phyloP scores from a whole-genome alignment of 2,797 vertebrate genomes.

The Arrhamphus sclerolepis region DNA sequence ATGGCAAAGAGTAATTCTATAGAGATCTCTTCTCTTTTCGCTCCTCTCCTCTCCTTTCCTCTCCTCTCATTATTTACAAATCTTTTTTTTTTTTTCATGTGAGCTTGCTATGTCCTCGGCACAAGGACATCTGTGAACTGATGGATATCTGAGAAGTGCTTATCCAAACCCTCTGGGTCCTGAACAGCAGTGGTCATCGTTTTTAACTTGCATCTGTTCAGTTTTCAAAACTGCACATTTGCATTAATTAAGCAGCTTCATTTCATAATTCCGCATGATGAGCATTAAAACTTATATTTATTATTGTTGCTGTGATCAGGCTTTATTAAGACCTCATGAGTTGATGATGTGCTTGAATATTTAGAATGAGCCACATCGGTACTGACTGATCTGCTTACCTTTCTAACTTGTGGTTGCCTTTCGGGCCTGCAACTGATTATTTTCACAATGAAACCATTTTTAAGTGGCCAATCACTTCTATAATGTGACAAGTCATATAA shows the following conservation, averaged over 20 bases:
- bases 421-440: too few species aligned
- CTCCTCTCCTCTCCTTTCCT: slow-evolving; percentile 1
- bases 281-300: slow-evolving; percentile 1
- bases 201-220: slow-evolving; percentile 50
- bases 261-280: slow-evolving; percentile 25
- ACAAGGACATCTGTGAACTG: slow-evolving; percentile 53
- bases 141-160: slow-evolving; percentile 63
- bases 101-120: slow-evolving; percentile 35
- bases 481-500: too few species aligned
- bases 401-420: too few species aligned
- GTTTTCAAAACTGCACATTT: slow-evolving; percentile 45
- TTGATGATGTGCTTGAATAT: too few species aligned
- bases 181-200: slow-evolving; percentile 40
- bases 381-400: too few species aligned
- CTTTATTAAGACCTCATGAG: too few species aligned
- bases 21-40: slow-evolving; percentile 26
- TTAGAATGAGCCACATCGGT: too few species aligned
- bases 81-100: slow-evolving; percentile 9
- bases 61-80: slow-evolving; percentile 20
- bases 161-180: slow-evolving; percentile 52
- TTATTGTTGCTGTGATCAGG: neutral
- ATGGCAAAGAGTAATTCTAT: slow-evolving; percentile 59
- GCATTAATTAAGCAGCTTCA: slow-evolving; percentile 31
- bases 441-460: too few species aligned
- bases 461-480: too few species aligned